These are phyloP conservation scores for Acrobeloides nanus DNA, from an alignment of 2,888 invertebrate species.

Conservation along the genomic window DNA sequence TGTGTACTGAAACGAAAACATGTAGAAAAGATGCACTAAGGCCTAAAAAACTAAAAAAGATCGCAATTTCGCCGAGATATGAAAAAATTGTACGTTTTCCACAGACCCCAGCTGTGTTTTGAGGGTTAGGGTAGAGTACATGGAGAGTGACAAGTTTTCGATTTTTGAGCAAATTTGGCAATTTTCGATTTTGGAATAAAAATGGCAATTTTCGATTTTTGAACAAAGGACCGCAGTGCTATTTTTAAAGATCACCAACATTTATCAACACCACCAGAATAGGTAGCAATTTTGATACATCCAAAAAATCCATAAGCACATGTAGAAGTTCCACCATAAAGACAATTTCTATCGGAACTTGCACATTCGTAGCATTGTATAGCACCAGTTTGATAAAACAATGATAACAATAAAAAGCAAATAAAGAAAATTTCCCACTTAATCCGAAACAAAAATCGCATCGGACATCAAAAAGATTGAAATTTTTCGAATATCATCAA, in stretches of 20 bases:
- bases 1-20: too few relatives aligned
- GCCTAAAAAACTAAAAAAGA: too few relatives aligned
- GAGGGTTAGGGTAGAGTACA: too few relatives aligned
- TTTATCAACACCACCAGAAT: slow-evolving; percentile 28
- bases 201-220: slow-evolving; percentile 15
- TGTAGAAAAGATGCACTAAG: too few relatives aligned
- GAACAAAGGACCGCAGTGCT: slow-evolving; percentile 4
- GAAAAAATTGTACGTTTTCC: too few relatives aligned
- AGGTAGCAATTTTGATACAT: slow-evolving; percentile 23
- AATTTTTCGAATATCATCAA: too few relatives aligned
- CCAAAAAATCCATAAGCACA: slow-evolving; percentile 32
- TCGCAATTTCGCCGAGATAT: too few relatives aligned
- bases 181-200: not conserved
- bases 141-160: too few relatives aligned
- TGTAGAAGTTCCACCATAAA: slow-evolving; percentile 13
- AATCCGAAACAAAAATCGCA: not conserved
- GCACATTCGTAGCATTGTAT: slow-evolving; percentile 18
- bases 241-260: slow-evolving; percentile 13
- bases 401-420: slow-evolving; percentile 1
- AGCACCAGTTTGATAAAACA: slow-evolving; percentile 10
- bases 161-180: not conserved
- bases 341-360: slow-evolving; percentile 11
- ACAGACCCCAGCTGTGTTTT: too few relatives aligned
- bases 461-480: too few relatives aligned
- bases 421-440: not conserved